Evolutionary conservation across 2,888 invertebrate genomes (phyloP), one percentile per base, ranked within the genome.

Genomic region (Drosophila neonasuta): DNA sequence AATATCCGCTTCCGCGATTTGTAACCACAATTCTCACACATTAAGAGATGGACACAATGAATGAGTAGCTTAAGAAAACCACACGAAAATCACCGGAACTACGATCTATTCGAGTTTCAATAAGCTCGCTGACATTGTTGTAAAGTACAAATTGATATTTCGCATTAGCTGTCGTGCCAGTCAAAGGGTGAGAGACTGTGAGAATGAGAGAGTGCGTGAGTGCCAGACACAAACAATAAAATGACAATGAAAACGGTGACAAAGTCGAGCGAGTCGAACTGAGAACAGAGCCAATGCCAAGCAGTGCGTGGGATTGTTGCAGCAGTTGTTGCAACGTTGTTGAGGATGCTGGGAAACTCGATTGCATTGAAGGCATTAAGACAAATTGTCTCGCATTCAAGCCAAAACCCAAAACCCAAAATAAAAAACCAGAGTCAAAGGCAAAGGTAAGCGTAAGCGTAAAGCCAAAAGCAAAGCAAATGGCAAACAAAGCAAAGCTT

Each of bases 131-230:
- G 68, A 68, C 77, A 72, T 67, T 62, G 59, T 50, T 68, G 74
- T 82, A 63, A 69, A 69, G 70, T 80, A 83, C 78, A 84, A 81
- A 86, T 73, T 73, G 77, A 80, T 86, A 86, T 86, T 86, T 86
- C 73, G 87, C 85, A 86, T 80, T 86, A 86, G 79, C n/a, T 39
- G 79, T 36, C 7, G 44, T 17, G n/a, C 30, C 45, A 41, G 8
- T 30, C 32, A 42, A 49, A 44, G 30, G n/a, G 32, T 44, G 50
- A 29, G 20, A 52, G 52, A 52, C 45, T 17, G 54, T 44, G 52
- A 44, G 11, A 36, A n/a, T 15, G 1, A 32, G 44, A 45, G 11
- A 36, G 4, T 39, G 8, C 13, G 42, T 45, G 10, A 36, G 4
- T 41, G 8, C 20, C 15, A 54, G 55, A 41, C 50, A 32, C 24